A percentile compares a stretch with the other conserved stretches of the same genome.
Conservation (phyloP, 1,140 invertebrate species). For the Philopotamus ludificatus region DNA sequence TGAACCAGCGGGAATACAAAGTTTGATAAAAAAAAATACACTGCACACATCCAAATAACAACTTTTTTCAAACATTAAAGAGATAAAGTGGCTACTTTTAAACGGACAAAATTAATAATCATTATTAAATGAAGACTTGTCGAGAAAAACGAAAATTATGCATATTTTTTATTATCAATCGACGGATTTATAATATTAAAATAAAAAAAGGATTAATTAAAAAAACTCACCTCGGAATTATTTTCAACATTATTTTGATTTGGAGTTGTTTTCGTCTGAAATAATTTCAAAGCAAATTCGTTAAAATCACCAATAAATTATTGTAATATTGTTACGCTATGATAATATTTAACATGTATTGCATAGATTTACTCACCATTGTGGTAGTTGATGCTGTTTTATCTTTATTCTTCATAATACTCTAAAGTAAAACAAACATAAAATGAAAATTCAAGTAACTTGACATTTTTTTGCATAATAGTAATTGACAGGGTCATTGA, state of each 20-base stretch:
- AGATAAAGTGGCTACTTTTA: no score
- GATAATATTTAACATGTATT: neutral
- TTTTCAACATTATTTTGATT: slow-evolving; percentile 10
- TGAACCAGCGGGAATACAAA: no score
- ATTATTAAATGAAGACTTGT: no score
- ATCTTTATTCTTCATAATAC: slow-evolving; percentile 1
- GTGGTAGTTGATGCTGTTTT: neutral
- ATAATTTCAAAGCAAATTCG: no score
- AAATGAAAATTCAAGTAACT: no score
- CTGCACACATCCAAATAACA: no score
- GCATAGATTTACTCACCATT: neutral
- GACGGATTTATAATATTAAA: neutral
- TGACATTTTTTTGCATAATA: no score
- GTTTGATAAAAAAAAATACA: no score
- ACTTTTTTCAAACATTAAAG: no score
- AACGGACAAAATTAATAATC: no score
- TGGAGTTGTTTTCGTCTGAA: slow-evolving; percentile 1
- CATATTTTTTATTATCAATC: neutral
- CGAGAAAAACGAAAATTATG: neutral
- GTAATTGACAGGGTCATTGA: neutral
- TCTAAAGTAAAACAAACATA: neutral
- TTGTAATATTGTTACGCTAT: no score
- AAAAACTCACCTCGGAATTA: slow-evolving; percentile 6
- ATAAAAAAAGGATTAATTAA: slow-evolving; percentile 1
- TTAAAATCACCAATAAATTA: neutral